Base-by-base conservation (phyloP, 2,888 invertebrate genomes). In the Hofmannophila pseudospretella region DNA sequence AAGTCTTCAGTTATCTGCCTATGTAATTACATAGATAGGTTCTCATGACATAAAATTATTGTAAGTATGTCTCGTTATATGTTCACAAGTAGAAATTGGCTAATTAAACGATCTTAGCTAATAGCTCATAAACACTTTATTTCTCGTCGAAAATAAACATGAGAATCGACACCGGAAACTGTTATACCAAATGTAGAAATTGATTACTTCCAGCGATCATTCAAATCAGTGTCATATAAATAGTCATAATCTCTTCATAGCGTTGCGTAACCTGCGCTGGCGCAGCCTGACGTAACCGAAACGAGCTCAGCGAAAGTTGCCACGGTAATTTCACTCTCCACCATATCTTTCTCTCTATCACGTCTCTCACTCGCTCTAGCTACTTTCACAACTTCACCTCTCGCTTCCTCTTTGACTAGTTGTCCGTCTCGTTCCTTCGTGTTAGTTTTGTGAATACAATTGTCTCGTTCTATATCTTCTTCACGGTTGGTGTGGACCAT, bases 261-360 rank as follows among this genome's bases (percentile, higher is more conserved):
- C 41, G 49, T 85, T 84, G 61, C 74, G 67, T 67, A 84, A 85
- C 50, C 38, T 57, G 57, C 59, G 62, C 45, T 47, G 63, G 69
- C 61, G 62, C 62, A 54, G 44, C 46, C 55, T 84, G 85, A 84
- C 79, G 84, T 81, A 86, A 86, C 67, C 60, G 65, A 77, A 84
- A 75, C 73, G 73, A 70, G 79, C 77, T 73, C 84, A 78, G 85
- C 71, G 86, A 86, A 86, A 86, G 86, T 81, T 75, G 62, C 69
- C 62, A 63, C 73, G 67, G 63, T 67, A 82, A 84, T 86, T 86
- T 85, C 85, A 77, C 84, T 81, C 71, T 67, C 71, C 58, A 67
- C 65, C 62, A 62, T 54, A 62, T 81, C 78, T 79, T 76, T 80
- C 79, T 73, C 68, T 77, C 48, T 44, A 46, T 47, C 36, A 26